Percentiles rank a stretch among this genome's conserved stretches.
These are phyloP conservation scores for Champsocephalus gunnari DNA, from an alignment of 2,797 vertebrate species.

Conservation along the genomic window DNA sequence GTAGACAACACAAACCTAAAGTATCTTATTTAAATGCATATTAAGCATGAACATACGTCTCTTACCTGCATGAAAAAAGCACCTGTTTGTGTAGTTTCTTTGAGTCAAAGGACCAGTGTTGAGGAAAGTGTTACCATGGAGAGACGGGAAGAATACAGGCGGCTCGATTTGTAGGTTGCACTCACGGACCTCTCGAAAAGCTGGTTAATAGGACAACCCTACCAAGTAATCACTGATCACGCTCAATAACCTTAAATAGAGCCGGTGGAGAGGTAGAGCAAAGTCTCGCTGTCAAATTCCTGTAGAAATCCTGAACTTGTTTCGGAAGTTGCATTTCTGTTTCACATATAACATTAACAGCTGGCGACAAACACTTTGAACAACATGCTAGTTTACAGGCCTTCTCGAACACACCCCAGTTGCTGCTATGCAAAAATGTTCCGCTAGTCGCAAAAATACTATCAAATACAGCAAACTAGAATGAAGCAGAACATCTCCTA, in stretches of 20 bases:
- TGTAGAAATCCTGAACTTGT: accelerated
- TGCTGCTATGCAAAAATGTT: neutral
- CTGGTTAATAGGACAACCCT: neutral
- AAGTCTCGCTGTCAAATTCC: neutral
- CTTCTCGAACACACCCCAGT: neutral
- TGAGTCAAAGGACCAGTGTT: conserved; percentile 41
- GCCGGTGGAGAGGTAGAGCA: accelerated
- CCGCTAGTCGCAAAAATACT: conserved; percentile 48
- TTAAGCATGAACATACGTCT: neutral
- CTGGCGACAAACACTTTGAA: neutral
- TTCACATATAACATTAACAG: neutral
- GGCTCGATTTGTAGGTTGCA: conserved; percentile 32
- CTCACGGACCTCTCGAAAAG: conserved; percentile 22
- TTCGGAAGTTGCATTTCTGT: accelerated
- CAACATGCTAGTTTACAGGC: conserved; percentile 7
- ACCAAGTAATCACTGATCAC: accelerated
- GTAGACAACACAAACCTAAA: neutral
- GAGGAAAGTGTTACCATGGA: conserved; percentile 84
- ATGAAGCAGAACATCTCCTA: neutral
- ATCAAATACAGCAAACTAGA: neutral
- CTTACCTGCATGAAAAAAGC: conserved; percentile 59
- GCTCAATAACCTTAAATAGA: neutral
- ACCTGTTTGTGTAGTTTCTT: conserved; percentile 21
- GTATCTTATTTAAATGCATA: neutral
- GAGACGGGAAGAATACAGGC: conserved; percentile 74